phyloP scores from a whole-genome alignment of 1,140 invertebrate species.

The Drosophila oshimai region DNA sequence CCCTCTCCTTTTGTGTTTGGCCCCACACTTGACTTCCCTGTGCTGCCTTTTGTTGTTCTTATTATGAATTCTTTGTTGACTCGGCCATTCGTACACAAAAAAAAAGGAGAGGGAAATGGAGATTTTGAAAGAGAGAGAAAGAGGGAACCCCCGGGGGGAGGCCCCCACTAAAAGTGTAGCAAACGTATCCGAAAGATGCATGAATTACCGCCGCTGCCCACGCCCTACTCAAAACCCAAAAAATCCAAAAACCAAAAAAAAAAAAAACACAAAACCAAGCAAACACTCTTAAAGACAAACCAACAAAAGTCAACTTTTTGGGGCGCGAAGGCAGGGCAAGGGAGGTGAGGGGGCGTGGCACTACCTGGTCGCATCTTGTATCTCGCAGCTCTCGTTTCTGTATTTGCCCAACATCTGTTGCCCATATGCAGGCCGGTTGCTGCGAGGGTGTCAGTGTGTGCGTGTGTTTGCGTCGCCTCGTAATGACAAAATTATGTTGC shows the following conservation, averaged over 20 bases:
- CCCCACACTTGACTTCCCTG: conserved; percentile 40
- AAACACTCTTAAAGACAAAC: conserved; percentile 39
- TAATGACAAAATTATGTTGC: conserved; percentile 81
- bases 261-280: conserved; percentile 6
- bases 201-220: conserved; percentile 32
- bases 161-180: conserved; percentile 20
- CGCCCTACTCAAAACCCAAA: conserved; percentile 14
- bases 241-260: conserved; percentile 3
- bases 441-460: conserved; percentile 16
- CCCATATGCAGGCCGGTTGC: conserved; percentile 62
- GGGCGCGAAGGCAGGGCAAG: conserved; percentile 4
- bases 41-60: conserved; percentile 35
- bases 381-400: conserved; percentile 24
- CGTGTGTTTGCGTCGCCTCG: conserved; percentile 23
- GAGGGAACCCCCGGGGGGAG: neutral
- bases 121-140: neutral
- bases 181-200: conserved; percentile 30
- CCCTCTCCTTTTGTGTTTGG: conserved; percentile 23
- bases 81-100: conserved; percentile 46
- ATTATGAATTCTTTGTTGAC: conserved; percentile 53
- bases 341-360: conserved; percentile 40
- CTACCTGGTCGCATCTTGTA: conserved; percentile 57
- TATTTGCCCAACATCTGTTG: conserved; percentile 73
- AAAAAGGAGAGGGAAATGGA: neutral
- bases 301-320: conserved; percentile 48